Evolutionary conservation across 2,113 vertebrate genomes (phyloP), one percentile per base, ranked within the genome.

Genomic region (Alaudala cheleensis): DNA sequence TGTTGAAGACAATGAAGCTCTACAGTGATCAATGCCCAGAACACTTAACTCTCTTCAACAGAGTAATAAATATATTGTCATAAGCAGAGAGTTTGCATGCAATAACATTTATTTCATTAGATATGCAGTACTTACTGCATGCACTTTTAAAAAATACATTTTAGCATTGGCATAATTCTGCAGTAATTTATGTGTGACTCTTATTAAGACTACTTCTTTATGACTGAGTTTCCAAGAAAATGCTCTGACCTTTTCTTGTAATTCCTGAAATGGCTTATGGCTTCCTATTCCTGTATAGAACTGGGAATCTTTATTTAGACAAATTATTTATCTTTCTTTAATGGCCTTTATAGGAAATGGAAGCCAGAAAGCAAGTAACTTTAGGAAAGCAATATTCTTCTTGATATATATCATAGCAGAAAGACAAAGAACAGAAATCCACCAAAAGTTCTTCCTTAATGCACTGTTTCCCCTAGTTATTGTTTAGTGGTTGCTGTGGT

Each of bases 301-400:
- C 72, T 94, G 69, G 69, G 96, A 96, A 80, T 87, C 79, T 95
- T 94, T 97, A 87, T 77, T 90, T 73, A 90, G 84, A 83, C 50
- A 92, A 93, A 78, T 96, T 96, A 89, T 96, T 96, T 97, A 93
- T 96, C 92, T 97, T 79, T 94, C 73, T 93, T 81, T 92, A 97
- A 96, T 95, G 77, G 89, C 21, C 29, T 95, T 97, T 94, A 89
- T 95, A 94, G 88, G 91, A 96, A 97, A 90, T 53, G 60, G 61
- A 94, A 86, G 42, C 25, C 93, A 73, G 82, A 92, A 91, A 94
- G 39, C 24, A 89, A 90, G 81, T 65, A 93, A 83, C 50, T 94
- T 87, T n/a, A 90, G 28, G 56, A 95, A 93, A 96, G 71, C 73
- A 93, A 78, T 95, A 81, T 51, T 83, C 9, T 89, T 88, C 61